phyloP scores from a whole-genome alignment of 2,797 vertebrate species.

The Miichthys miiuy region DNA sequence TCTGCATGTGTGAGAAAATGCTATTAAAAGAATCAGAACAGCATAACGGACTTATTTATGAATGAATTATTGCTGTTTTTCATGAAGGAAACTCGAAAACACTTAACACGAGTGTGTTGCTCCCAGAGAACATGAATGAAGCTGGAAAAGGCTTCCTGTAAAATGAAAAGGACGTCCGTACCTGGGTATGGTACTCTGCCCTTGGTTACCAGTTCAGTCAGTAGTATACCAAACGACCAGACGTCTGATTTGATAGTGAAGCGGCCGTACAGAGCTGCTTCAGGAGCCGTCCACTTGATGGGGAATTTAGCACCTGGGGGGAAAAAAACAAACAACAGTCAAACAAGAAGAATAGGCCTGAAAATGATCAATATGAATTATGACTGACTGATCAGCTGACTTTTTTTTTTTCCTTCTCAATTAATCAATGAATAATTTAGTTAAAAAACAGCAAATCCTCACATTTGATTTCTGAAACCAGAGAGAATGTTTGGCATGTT shows the following conservation, averaged over 20 bases:
- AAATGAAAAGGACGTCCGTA: conserved; percentile 55
- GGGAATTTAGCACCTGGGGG: conserved; percentile 95
- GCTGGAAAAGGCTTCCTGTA: too few species aligned
- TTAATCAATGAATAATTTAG: background rate
- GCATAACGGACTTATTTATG: background rate
- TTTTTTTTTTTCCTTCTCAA: background rate
- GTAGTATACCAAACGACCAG: conserved; percentile 98
- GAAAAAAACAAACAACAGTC: background rate
- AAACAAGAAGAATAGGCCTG: background rate
- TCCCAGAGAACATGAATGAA: too few species aligned
- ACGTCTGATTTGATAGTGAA: conserved; percentile 99
- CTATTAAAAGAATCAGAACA: conserved; percentile 24
- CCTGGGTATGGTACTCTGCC: conserved; percentile 98
- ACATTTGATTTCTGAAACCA: background rate
- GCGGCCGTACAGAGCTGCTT: conserved; percentile 94
- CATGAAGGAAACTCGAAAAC: background rate
- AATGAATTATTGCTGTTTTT: conserved; percentile 4
- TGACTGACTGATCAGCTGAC: background rate
- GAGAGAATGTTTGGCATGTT: background rate
- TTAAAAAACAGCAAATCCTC: background rate
- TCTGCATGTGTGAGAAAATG: conserved; percentile 32
- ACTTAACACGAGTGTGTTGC: too few species aligned
- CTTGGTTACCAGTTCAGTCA: conserved; percentile 97
- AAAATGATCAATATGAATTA: background rate
- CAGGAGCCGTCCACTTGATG: conserved; percentile 98